Percentiles rank a stretch among this genome's conserved stretches.
These are phyloP conservation scores for Drosophila arizonae DNA, from an alignment of 1,140 invertebrate species.

Conservation along the genomic window DNA sequence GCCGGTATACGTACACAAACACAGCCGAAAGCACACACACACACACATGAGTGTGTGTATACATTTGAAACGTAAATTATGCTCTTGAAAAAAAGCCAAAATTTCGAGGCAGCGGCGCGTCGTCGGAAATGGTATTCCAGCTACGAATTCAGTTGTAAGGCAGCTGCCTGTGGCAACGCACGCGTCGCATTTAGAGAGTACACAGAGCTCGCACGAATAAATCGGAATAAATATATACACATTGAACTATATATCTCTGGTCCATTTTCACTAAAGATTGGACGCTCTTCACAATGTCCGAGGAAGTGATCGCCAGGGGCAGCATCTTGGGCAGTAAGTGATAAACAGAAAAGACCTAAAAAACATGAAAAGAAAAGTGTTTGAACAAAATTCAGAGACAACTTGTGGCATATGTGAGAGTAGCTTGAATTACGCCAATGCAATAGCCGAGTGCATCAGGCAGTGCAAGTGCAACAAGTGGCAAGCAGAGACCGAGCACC, in stretches of 20 bases:
- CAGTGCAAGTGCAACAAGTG: slow-evolving; percentile 67
- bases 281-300: slow-evolving; percentile 52
- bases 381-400: neutral
- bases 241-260: slow-evolving; percentile 7
- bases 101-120: slow-evolving; percentile 45
- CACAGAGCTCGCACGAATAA: neutral
- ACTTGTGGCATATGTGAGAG: neutral
- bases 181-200: slow-evolving; percentile 35
- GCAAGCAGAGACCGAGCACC: neutral
- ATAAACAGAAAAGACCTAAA: neutral
- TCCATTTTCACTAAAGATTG: slow-evolving; percentile 8
- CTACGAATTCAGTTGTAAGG: slow-evolving; percentile 61
- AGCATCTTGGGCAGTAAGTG: slow-evolving; percentile 82
- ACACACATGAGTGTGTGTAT: neutral
- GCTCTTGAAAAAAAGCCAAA: slow-evolving; percentile 32
- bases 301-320: slow-evolving; percentile 75
- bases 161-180: slow-evolving; percentile 64
- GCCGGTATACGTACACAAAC: slow-evolving; percentile 20
- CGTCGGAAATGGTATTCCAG: slow-evolving; percentile 57
- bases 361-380: too few species aligned
- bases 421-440: slow-evolving; percentile 49
- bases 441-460: slow-evolving; percentile 55
- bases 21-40: slow-evolving; percentile 5
- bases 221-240: neutral
- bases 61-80: slow-evolving; percentile 2